Percentiles rank a stretch among this genome's conserved stretches.
Conservation (phyloP, 2,113 vertebrate species). For the Odontophorus gujanensis region DNA sequence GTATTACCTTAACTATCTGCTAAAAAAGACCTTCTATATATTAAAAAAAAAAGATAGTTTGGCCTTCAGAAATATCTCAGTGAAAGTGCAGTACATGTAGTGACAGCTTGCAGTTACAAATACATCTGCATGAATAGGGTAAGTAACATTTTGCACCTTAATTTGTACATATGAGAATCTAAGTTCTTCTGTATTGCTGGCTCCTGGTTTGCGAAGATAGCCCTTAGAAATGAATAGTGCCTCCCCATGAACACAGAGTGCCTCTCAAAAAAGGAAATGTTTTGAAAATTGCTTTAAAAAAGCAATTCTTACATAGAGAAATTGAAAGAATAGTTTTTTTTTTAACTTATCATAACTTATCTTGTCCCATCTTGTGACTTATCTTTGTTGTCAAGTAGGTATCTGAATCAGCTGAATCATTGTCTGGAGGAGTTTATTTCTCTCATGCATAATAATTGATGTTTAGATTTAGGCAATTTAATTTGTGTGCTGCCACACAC, state of each 20-base stretch:
- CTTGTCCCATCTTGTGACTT: accelerated
- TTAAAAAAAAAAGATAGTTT: background rate
- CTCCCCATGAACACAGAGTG: accelerated
- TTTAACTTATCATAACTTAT: background rate
- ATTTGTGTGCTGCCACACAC: background rate
- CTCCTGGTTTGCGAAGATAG: background rate
- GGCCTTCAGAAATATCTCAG: background rate
- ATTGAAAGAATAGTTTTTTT: background rate
- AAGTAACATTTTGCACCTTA: background rate
- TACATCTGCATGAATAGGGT: accelerated
- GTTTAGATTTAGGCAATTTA: background rate
- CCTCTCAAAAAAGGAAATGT: background rate
- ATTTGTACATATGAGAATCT: background rate
- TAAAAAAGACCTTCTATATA: background rate
- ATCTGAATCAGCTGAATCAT: accelerated
- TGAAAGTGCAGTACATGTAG: background rate
- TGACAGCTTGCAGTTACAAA: background rate
- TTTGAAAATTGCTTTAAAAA: background rate
- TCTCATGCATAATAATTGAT: accelerated
- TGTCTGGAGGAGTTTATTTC: background rate
- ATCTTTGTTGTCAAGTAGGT: background rate
- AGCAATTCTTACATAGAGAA: background rate
- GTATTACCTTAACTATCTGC: background rate
- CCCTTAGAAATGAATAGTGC: background rate
- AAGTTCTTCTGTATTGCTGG: background rate